phyloP scores from a whole-genome alignment of 2,797 vertebrate genomes.

The Champsocephalus gunnari region DNA sequence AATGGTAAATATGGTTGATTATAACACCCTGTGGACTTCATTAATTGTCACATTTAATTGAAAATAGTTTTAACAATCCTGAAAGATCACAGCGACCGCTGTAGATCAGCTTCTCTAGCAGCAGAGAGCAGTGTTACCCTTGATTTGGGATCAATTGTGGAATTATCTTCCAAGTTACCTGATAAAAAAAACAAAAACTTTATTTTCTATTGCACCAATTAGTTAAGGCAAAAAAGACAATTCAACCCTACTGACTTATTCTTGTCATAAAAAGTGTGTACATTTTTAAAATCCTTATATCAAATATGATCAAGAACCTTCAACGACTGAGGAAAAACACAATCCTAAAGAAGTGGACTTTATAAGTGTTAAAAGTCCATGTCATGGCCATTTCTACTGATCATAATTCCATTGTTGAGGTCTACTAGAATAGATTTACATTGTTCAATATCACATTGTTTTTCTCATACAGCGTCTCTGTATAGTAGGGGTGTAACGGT shows the following conservation, averaged over 20 bases:
- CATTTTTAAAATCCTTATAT: not conserved
- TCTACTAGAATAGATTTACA: no score
- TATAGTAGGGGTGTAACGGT: no score
- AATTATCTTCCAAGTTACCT: not conserved
- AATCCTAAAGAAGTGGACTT: not conserved
- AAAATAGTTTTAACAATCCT: no score
- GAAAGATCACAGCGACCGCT: not conserved
- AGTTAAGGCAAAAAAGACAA: not conserved
- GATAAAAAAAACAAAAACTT: not conserved
- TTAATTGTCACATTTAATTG: no score
- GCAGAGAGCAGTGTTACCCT: constrained; percentile 56
- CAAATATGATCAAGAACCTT: not conserved
- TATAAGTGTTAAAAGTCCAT: not conserved
- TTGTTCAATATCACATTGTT: no score
- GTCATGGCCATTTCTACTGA: no score
- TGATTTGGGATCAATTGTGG: not conserved
- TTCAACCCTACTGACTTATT: not conserved
- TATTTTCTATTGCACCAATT: not conserved
- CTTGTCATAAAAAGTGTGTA: not conserved
- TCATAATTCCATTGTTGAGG: no score
- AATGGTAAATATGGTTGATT: no score
- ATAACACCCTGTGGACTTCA: no score
- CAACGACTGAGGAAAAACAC: not conserved
- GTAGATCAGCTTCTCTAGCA: constrained; percentile 30
- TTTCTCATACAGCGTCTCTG: no score